Evolutionary conservation across 2,797 vertebrate species (phyloP).

Genomic region (Squalus acanthias): DNA sequence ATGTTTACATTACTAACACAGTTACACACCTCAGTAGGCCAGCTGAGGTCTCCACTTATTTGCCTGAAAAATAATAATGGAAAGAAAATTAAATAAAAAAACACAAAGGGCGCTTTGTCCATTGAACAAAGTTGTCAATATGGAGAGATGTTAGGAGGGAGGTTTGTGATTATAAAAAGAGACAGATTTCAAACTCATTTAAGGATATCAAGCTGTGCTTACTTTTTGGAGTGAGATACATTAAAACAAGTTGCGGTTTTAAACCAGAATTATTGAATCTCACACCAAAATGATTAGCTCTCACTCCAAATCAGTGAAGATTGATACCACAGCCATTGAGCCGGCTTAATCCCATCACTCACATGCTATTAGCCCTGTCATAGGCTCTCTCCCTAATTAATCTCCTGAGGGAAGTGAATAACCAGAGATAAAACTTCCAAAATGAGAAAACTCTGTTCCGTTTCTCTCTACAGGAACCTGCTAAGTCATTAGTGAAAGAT

Average conservation of each 20-base stretch:
- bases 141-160: background rate
- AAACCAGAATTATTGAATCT: no score
- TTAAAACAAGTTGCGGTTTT: no score
- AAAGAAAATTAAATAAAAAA: background rate
- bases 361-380: background rate
- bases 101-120: background rate
- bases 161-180: background rate
- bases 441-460: background rate
- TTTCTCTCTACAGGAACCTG: background rate
- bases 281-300: no score
- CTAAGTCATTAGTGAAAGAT: no score
- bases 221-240: background rate
- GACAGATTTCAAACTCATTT: background rate
- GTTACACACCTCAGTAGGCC: background rate
- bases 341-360: background rate
- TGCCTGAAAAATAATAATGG: background rate
- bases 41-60: background rate
- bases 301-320: background rate
- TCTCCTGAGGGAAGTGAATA: background rate
- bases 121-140: background rate
- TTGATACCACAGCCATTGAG: background rate
- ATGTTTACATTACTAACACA: background rate
- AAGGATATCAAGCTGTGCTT: background rate
- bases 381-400: background rate
- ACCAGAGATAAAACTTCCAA: background rate